Base-by-base conservation (phyloP, 2,797 vertebrate species). In the Bradypodion pumilum region DNA sequence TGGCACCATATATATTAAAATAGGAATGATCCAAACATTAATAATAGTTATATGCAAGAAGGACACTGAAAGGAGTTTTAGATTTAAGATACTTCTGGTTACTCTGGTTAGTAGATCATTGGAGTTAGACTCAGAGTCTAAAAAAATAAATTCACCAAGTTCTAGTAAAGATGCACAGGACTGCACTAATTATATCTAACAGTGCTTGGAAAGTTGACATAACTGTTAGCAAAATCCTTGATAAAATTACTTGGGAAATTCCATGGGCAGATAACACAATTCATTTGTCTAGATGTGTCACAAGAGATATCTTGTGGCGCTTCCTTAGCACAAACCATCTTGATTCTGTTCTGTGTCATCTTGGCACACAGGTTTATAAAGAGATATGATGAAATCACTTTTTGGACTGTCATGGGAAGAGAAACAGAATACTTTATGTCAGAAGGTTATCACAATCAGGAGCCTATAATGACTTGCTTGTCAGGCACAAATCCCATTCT, bases 301-400 rank as follows among this genome's bases (percentile, higher is more conserved):
- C 62, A 75, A 80, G 85, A 86, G 83, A 86, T 85, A 92, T 93
- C 80, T 74, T 91, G 90, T 87, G 74, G 82, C 87, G 80, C 81
- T 85, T 88, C 80, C 80, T 85, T 40, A 77, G 0, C 74, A 83
- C 73, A 83, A 70, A 65, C 81, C 87, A 82, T 90, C 90, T 84
- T 89, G 90, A 80, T 87, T 87, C 95, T 91, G 93, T 62, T 78
- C 79, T 92, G 65, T 78, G 80, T 93, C 90, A 89, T 82, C 90
- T 88, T 89, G 90, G 82, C 81, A 76, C 83, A 23, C 7, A 9
- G 25, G 80, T 88, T 90, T 89, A 88, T 89, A 56, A 87, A 82
- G 84, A 93, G 94, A 94, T 95, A 93, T 94, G 84, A 66, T 83
- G 87, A 91, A 90, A 86, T 77, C 89, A 89, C 85, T 79, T 52